These are phyloP conservation scores for Apocheima hispidaria DNA, from an alignment of 2,888 invertebrate species.

Conservation along the genomic window DNA sequence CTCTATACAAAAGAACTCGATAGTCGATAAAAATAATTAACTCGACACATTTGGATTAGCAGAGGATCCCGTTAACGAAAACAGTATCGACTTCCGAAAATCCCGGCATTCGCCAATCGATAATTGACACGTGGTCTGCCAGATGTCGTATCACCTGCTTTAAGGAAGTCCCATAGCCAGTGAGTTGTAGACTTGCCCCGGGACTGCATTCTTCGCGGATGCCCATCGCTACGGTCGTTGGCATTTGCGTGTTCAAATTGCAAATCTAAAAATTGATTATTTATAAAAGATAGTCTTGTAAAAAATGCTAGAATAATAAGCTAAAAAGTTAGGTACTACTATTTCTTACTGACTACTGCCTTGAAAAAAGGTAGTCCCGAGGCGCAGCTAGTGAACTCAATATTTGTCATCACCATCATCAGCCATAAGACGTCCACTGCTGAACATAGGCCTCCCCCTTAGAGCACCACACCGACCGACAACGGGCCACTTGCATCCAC, in stretches of 20 bases:
- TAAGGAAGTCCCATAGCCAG: constrained; percentile 42
- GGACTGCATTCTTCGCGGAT: constrained; percentile 74
- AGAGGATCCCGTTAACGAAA: constrained; percentile 50
- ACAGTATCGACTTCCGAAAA: constrained; percentile 54
- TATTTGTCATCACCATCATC: no score
- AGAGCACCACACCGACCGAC: no score
- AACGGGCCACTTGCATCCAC: no score
- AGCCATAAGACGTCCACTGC: no score
- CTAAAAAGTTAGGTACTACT: no score
- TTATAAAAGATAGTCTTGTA: no score
- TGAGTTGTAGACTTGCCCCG: constrained; percentile 60
- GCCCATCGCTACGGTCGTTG: constrained; percentile 70
- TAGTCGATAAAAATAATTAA: constrained; percentile 31
- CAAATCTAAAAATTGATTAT: constrained; percentile 42
- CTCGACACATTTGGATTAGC: constrained; percentile 34
- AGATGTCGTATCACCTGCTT: constrained; percentile 79
- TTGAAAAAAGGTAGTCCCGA: no score
- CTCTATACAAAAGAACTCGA: constrained; percentile 3
- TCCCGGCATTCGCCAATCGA: constrained; percentile 65
- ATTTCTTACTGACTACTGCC: no score
- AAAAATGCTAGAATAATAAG: no score
- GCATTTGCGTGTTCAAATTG: constrained; percentile 56
- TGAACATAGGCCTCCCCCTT: no score
- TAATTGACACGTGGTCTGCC: constrained; percentile 76
- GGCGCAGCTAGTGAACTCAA: no score